phyloP scores from a whole-genome alignment of 2,113 vertebrate genomes.

The Oreotrochilus melanogaster region DNA sequence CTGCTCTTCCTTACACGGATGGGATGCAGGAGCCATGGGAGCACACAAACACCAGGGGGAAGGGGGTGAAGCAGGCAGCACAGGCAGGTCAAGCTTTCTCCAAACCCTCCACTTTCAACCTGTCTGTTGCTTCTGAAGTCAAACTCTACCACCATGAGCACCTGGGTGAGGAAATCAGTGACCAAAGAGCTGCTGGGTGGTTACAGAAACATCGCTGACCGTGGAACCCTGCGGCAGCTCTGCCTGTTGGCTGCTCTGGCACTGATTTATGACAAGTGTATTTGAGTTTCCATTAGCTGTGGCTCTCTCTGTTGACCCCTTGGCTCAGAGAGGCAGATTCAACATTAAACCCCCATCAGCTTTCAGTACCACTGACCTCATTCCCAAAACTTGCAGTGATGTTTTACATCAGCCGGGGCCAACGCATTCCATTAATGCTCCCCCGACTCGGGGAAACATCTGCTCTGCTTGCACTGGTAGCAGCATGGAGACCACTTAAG shows the following conservation, averaged over 20 bases:
- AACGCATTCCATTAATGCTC: slow-evolving; percentile 14
- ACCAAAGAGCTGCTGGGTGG: neutral
- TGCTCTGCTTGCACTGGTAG: slow-evolving; percentile 34
- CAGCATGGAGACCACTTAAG: slow-evolving; percentile 29
- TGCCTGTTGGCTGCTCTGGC: neutral
- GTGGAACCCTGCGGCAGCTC: neutral
- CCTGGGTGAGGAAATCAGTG: neutral
- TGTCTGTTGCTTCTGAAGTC: neutral
- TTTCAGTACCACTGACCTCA: slow-evolving; percentile 39
- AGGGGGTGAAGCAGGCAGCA: neutral
- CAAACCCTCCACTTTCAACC: neutral
- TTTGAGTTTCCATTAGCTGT: slow-evolving; percentile 2
- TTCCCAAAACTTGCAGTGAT: slow-evolving; percentile 30
- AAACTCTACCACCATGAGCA: neutral
- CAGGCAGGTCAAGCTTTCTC: fast-evolving
- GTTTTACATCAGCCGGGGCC: neutral
- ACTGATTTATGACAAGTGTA: slow-evolving; percentile 34
- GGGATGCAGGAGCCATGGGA: fast-evolving
- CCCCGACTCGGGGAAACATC: slow-evolving; percentile 4
- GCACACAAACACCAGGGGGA: fast-evolving
- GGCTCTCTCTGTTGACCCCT: slow-evolving; percentile 31
- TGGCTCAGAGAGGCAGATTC: neutral
- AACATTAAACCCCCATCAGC: slow-evolving; percentile 43
- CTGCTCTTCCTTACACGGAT: neutral
- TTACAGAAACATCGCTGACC: neutral